Base-by-base conservation (phyloP, 2,113 vertebrate species). In the Rutilus rutilus region DNA sequence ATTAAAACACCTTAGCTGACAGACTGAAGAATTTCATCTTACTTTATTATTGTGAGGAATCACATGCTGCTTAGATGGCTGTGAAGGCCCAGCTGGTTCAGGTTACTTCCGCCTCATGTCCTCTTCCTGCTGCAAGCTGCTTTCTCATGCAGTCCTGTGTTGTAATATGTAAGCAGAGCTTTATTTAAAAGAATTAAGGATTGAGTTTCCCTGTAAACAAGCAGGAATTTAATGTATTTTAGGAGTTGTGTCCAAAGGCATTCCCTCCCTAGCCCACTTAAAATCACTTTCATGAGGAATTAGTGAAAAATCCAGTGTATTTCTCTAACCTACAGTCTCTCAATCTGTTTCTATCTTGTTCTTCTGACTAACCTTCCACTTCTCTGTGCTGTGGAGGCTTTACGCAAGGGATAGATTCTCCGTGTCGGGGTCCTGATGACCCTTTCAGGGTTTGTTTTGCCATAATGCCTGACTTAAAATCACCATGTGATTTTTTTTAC, bases 41-140 rank as follows among this genome's bases (percentile, higher is more conserved):
- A 15, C 19, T 64, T 33, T 33, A 4, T 83, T 12, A 39, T 52
- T n/a, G 10, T 54, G 33, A 30, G n/a, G 2, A 62, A 65, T 47
- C 95, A 96, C 89, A 94, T 96, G 88, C 92, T 96, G 82, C 54
- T n/a, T 88, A 93, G 91, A 96, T 93, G 0, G 95, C 96, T 74
- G 95, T 96, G 39, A 95, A 96, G 89, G 96, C 95, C 89, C 95
- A 96, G 91, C 93, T 96, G 94, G 95, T 96, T 84, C 92, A 95
- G 91, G 27, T 30, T 67, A 78, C 69, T 84, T 89, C 9, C 45
- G 36, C 33, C 59, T 81, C n/a, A 76, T 25, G 23, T 83, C 59
- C 57, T 33, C n/a, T 79, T 86, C 54, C 42, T 14, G 64, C 23
- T 64, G 30, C 39, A 30, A 78, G 65, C 50, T 60, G 78, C 59